A percentile compares a stretch with the other conserved stretches of the same genome.
Evolutionary conservation across 2,113 vertebrate genomes (phyloP).

Genomic region (Phrynosoma platyrhinos): DNA sequence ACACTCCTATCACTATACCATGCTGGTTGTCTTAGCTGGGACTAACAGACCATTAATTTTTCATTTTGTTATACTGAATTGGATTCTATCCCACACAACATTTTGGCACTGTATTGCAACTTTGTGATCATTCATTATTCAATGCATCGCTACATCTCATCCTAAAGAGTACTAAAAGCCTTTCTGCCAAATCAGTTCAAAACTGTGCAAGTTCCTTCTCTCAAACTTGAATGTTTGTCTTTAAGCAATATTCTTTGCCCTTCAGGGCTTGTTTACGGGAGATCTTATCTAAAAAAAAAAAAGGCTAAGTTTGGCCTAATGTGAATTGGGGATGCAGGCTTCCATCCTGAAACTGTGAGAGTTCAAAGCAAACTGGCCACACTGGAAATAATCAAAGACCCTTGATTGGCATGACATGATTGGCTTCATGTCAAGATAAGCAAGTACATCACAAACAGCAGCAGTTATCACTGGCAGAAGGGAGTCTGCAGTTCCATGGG

Average conservation of each 20-base stretch:
- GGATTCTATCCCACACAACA: neutral
- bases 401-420: neutral
- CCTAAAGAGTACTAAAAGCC: neutral
- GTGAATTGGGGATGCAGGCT: neutral
- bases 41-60: neutral
- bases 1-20: too few species aligned
- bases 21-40: too few species aligned
- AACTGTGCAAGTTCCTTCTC: neutral
- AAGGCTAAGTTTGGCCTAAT: neutral
- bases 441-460: neutral
- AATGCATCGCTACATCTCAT: neutral
- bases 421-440: constrained; percentile 20
- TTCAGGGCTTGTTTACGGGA: neutral
- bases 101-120: neutral
- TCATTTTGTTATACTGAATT: neutral
- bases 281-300: neutral
- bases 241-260: constrained; percentile 4
- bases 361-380: constrained; percentile 25
- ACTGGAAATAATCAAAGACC: neutral
- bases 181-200: neutral
- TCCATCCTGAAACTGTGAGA: neutral
- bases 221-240: constrained; percentile 9
- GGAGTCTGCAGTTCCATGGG: neutral
- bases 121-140: neutral
- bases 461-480: neutral